Conservation (phyloP, 1,140 invertebrate species). For the Platyura marginata region DNA sequence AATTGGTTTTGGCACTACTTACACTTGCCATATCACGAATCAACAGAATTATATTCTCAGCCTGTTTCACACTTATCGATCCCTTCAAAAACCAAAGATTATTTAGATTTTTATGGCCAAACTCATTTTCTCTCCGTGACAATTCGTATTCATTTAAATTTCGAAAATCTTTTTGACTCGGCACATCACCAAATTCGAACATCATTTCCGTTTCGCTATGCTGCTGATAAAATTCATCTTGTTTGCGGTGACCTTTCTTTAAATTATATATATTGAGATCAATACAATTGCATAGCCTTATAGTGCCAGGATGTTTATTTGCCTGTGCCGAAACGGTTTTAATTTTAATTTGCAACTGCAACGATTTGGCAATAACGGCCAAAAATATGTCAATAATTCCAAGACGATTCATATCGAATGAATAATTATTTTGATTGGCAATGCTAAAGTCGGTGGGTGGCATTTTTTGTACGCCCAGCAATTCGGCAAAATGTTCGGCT, state of each 20-base stretch:
- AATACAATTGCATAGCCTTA: conserved; percentile 18
- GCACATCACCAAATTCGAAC: neutral
- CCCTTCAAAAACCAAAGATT: conserved; percentile 75
- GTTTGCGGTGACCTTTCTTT: conserved; percentile 3
- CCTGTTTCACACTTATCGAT: conserved; percentile 59
- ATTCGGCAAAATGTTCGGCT: conserved; percentile 40
- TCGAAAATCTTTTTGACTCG: too few species aligned
- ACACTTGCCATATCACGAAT: conserved; percentile 84
- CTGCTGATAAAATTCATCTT: neutral
- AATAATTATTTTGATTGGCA: conserved; percentile 28
- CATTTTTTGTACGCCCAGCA: conserved; percentile 44
- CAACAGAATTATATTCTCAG: conserved; percentile 72
- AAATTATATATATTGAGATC: conserved; percentile 20
- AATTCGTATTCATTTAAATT: neutral
- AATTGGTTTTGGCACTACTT: too few species aligned
- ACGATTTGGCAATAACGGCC: conserved; percentile 67
- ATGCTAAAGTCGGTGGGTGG: conserved; percentile 67
- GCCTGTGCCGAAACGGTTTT: conserved; percentile 29
- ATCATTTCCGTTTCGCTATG: neutral
- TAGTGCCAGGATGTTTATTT: conserved; percentile 16
- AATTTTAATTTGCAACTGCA: conserved; percentile 74
- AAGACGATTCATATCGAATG: conserved; percentile 41
- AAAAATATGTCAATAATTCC: conserved; percentile 71
- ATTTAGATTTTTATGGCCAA: conserved; percentile 17
- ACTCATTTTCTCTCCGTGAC: neutral